Percentiles rank a stretch among this genome's conserved stretches.
Conservation (phyloP, 2,888 invertebrate genomes). For the Melieria crassipennis region DNA sequence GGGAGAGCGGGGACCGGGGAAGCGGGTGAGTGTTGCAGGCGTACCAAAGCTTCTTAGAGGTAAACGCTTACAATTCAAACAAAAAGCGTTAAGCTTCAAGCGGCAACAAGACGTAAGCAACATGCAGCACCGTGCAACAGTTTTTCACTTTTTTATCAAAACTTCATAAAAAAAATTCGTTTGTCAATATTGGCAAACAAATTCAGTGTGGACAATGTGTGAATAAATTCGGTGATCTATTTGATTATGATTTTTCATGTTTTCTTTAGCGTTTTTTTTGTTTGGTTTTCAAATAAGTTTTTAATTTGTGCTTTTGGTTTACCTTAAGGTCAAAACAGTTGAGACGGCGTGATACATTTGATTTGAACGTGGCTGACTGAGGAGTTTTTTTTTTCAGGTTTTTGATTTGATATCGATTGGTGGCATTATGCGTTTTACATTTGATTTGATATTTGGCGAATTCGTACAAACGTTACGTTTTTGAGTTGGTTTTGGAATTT, state of each 20-base stretch:
- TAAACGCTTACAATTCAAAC: no score
- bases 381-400: slow-evolving; percentile 34
- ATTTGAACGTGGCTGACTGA: slow-evolving; percentile 69
- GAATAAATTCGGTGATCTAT: neutral
- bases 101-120: no score
- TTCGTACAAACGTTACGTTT: no score
- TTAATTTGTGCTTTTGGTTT: slow-evolving; percentile 62
- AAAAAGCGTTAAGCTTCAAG: no score
- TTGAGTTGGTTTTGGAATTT: no score
- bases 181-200: neutral
- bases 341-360: slow-evolving; percentile 97
- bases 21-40: no score
- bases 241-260: neutral
- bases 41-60: no score
- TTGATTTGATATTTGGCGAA: neutral
- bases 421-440: slow-evolving; percentile 10
- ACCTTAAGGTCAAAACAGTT: slow-evolving; percentile 93
- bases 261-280: slow-evolving; percentile 7
- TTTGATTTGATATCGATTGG: slow-evolving; percentile 21
- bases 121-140: no score
- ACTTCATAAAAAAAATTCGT: no score
- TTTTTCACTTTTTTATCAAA: no score
- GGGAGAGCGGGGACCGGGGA: no score
- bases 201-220: neutral
- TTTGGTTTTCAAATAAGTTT: neutral